Evolutionary conservation across 2,797 vertebrate genomes (phyloP), one percentile per base, ranked within the genome.

Genomic region (Labeo calbasu): DNA sequence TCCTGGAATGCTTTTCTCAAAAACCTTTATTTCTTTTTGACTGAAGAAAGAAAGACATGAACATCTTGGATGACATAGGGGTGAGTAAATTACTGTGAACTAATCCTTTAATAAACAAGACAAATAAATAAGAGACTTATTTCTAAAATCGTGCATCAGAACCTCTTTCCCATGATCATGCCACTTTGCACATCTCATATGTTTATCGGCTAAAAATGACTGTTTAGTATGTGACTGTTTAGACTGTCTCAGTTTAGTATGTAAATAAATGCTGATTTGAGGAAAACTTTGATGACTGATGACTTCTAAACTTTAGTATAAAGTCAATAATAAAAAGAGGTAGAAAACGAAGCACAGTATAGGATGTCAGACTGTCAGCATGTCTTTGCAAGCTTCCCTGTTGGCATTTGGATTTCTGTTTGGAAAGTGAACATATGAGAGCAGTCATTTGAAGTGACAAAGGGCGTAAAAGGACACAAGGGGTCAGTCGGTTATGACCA

Each of bases 401-500:
- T 13, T 69, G 51, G 50, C 40, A 73, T 59, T 79, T 82, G 14
- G 21, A 43, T 32, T 82, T 73, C 8, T 43, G 36, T 43, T 50
- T 14, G 17, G 50, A 83, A 19, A 28, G 10, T 63, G 50, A 72
- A 66, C 70, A 86, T 40, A 59, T 28, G 25, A 79, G n/a, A 76
- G 53, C 46, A 17, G 32, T 77, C 72, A 57, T 68, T 23, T 53
- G 63, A 68, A 23, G 61, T 76, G 61, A 21, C 61, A 59, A 70
- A 53, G 57, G 61, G 72, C 61, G 46, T 23, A n/a, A 68, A 70
- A 65, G 77, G 80, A 82, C 82, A 85, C 8, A 10, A 63, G 23
- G 63, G 77, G 53, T 83, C 80, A 86, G n/a, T 11, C 48, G 28
- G 40, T 71, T 46, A 61, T 68, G 63, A 75, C 57, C 68, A 83